A percentile compares a stretch with the other conserved stretches of the same genome.
Conservation (phyloP, 2,113 vertebrate genomes). For the Fregata magnificens region DNA sequence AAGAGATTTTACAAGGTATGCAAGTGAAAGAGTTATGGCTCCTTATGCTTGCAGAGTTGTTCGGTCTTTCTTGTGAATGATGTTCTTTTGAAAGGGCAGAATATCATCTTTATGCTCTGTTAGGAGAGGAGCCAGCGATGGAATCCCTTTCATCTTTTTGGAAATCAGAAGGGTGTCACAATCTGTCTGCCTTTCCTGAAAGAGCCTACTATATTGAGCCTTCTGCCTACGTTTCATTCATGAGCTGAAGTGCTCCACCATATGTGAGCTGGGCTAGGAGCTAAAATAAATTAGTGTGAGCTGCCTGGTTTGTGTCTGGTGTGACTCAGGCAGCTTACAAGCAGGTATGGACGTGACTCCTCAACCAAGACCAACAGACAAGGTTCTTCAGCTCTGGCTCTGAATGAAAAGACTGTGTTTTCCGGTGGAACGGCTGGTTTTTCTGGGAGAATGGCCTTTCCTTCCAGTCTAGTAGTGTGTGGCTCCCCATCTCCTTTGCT, state of each 20-base stretch:
- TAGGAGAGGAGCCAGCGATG: background rate
- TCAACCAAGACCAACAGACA: background rate
- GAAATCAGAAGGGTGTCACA: background rate
- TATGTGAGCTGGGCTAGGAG: background rate
- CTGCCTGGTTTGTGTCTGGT: background rate
- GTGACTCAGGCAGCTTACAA: background rate
- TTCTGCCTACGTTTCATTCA: background rate
- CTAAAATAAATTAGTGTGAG: accelerated
- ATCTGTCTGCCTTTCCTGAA: background rate
- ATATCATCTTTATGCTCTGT: background rate
- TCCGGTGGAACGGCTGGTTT: background rate
- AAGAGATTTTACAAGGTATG: background rate
- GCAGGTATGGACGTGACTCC: background rate
- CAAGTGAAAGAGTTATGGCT: background rate
- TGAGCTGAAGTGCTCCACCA: background rate
- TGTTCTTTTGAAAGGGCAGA: background rate
- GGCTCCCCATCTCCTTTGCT: background rate
- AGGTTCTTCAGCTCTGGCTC: background rate
- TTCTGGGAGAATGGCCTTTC: background rate
- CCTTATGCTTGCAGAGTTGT: background rate
- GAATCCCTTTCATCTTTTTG: background rate
- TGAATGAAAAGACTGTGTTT: accelerated
- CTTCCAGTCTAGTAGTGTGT: accelerated
- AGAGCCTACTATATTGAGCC: background rate
- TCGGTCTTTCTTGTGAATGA: background rate